A percentile compares a stretch with the other conserved stretches of the same genome.
These are phyloP conservation scores for Thomomys bottae DNA, from an alignment of 2,113 vertebrate species.

Conservation along the genomic window DNA sequence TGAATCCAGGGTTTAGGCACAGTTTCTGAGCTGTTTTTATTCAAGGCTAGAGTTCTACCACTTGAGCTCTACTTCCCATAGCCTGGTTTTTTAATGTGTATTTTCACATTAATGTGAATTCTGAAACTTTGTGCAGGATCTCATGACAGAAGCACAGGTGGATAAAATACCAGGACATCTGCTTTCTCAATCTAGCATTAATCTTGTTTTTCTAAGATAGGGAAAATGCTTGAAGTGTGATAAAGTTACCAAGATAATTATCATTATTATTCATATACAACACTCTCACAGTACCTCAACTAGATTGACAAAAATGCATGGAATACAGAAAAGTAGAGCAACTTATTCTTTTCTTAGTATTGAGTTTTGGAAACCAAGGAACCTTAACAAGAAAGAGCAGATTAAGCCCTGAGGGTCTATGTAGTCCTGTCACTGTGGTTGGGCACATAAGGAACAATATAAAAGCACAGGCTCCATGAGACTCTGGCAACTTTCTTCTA, in stretches of 20 bases:
- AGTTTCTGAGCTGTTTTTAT: no score
- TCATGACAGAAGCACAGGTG: constrained; percentile 1
- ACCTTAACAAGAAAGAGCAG: not conserved
- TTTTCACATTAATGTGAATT: not conserved
- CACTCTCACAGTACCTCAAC: not conserved
- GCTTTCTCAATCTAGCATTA: constrained; percentile 44
- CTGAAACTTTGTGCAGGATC: not conserved
- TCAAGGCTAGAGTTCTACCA: no score
- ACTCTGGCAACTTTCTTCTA: not conserved
- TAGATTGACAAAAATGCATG: constrained; percentile 26
- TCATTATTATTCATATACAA: not conserved
- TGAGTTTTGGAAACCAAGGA: not conserved
- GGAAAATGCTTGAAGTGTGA: constrained; percentile 36
- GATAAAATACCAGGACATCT: constrained; percentile 47
- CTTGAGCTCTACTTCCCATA: no score
- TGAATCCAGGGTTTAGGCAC: no score
- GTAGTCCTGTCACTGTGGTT: not conserved
- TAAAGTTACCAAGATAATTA: constrained; percentile 23
- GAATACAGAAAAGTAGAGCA: not conserved
- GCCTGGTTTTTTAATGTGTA: no score
- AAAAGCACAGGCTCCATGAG: not conserved
- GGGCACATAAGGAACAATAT: not conserved
- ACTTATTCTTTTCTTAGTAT: not conserved
- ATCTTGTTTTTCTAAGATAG: not conserved
- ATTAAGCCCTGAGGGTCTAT: not conserved